Base-by-base conservation (phyloP, 2,797 vertebrate species). In the Tolypeutes matacus region DNA sequence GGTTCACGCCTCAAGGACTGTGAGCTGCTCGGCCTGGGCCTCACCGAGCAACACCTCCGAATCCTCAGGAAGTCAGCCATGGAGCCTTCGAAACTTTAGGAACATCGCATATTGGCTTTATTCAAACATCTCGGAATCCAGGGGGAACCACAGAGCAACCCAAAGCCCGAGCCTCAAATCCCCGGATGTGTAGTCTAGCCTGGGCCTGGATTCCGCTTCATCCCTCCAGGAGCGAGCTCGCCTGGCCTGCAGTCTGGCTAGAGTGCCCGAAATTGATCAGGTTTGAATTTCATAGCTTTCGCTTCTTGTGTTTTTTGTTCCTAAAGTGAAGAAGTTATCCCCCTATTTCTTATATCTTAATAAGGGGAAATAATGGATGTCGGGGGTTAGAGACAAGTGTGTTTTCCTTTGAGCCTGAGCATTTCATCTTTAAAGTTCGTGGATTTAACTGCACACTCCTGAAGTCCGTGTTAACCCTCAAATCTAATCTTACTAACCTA, bases 351-450 rank as follows among this genome's bases (percentile, higher is more conserved):
- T 60, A 1, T n/a, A 53, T 81, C n/a, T 88, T 69, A 36, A 27
- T 65, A 46, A 42, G 56, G 17, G 76, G 67, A 90, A 51, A 36
- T n/a, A 82, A 25, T 94, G 42, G 39, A 15, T 86, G 2, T 85
- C 92, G 62, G 88, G 25, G 23, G 3, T n/a, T 80, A 84, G 76
- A 78, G 65, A 36, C 8, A 81, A 25, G 3, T 58, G 64, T 14
- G 7, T 94, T 96, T 89, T 86, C 46, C 53, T 90, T n/a, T 80
- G 56, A 83, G 27, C 46, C 46, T 83, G 46, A 51, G 25, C 17
- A 42, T 15, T 20, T 31, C 31, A 86, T 21, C 62, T 73, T 14
- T 82, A 42, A 88, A 77, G 75, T 53, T 95, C 42, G 17, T 29
- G 20, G 13, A 70, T 31, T n/a, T 89, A 78, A 70, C 25, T 4